Base-by-base conservation (phyloP, 2,113 vertebrate genomes). In the Bettongia penicillata region DNA sequence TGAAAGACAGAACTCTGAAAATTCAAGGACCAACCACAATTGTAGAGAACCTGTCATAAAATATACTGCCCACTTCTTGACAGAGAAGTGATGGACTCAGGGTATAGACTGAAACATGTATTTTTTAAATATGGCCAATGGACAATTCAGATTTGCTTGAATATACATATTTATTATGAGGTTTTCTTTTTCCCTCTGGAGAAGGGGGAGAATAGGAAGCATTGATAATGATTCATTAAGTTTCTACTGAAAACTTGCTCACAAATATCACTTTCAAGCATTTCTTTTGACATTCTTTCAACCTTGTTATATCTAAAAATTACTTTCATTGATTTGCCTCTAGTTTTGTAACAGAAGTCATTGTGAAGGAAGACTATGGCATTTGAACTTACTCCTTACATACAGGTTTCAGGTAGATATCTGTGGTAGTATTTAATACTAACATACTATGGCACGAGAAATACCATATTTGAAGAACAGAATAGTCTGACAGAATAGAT, bases 281-380 rank as follows among this genome's bases (percentile, higher is more conserved):
- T 92, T 95, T 49, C 10, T 10, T 77, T 48, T 90, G 48, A 92
- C 92, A 93, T 48, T 47, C 91, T 43, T 23, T 94, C 47, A 90
- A 90, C 92, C 31, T 84, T 55, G 89, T 0, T 92, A 28, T 50
- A 91, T 51, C 93, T 93, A 95, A 24, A 24, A 43, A 55, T 93
- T 95, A 92, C 25, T 53, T 92, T 0, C 53, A 47, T 91, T 55
- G 93, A 37, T 12, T 37, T n/a, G 91, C 53, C 22, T 53, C 49
- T 90, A 89, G 51, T 19, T 49, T 19, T 93, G 47, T 37, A 94
- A 19, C 61, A 31, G 9, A 91, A 61, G 31, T 94, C 95, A 93
- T 1, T 48, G 77, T 93, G 31, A 96, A 89, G 97, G 28, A 8
- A 93, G 89, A 93, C 93, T 94, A 91, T 77, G 12, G 89, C 7